Evolutionary conservation across 2,888 invertebrate genomes (phyloP).

Genomic region (Ernsta delagoae): DNA sequence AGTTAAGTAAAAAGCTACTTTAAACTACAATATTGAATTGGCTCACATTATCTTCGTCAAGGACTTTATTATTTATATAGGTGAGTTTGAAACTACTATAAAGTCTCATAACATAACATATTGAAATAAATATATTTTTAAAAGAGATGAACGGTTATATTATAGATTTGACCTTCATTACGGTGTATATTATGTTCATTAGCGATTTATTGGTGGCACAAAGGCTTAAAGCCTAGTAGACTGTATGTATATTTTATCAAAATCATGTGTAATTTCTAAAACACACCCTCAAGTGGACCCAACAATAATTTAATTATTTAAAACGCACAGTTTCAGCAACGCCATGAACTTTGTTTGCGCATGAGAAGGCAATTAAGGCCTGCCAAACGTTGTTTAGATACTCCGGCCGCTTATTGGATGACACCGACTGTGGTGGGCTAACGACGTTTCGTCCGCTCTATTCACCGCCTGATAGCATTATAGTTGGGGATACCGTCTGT

Average conservation of each 20-base stretch:
- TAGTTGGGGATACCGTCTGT: slow-evolving; percentile 30
- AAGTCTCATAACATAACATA: too few species aligned
- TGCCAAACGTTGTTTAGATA: slow-evolving; percentile 28
- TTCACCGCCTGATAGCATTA: slow-evolving; percentile 33
- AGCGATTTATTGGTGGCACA: too few species aligned
- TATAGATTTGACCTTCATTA: too few species aligned
- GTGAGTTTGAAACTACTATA: too few species aligned
- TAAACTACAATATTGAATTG: not conserved
- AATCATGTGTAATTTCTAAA: too few species aligned
- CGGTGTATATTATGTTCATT: too few species aligned
- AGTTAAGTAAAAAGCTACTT: slow-evolving; percentile 15
- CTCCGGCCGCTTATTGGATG: slow-evolving; percentile 28
- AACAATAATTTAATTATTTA: not conserved
- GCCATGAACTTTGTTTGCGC: slow-evolving; percentile 14
- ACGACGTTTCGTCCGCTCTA: slow-evolving; percentile 29
- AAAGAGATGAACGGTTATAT: too few species aligned
- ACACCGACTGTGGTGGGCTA: slow-evolving; percentile 33
- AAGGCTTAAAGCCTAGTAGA: too few species aligned
- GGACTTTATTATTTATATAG: too few species aligned
- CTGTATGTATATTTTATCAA: too few species aligned
- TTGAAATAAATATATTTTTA: too few species aligned
- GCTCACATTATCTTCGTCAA: not conserved
- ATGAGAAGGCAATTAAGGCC: slow-evolving; percentile 22
- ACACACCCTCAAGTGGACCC: not conserved
- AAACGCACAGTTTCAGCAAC: slow-evolving; percentile 7